Base-by-base conservation (phyloP, 2,888 invertebrate species). In the Agrochola litura region DNA sequence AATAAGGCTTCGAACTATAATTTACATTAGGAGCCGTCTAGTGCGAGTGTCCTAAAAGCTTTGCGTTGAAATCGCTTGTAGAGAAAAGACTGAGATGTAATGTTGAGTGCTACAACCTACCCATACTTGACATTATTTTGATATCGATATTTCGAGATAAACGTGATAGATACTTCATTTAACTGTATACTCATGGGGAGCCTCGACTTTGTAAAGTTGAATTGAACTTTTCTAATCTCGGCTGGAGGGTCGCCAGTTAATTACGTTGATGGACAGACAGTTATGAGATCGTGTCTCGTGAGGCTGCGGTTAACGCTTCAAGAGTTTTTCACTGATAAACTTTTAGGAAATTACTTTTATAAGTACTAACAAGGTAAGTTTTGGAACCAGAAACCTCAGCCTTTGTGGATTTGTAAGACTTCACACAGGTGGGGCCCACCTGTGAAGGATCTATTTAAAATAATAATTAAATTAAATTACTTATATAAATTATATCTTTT, bases 11-110 rank as follows among this genome's bases (percentile, higher is more conserved):
- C 83, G 52, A 82, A 77, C 60, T 68, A 67, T 70, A 73, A 82
- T 79, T 86, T 76, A 82, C 75, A 81, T 82, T 85, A 82, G 66
- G 49, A 61, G 68, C 64, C 67, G 71, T 79, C 86, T 82, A 80
- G 80, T 81, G 82, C 76, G 80, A 90, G 80, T 82, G 79, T 82
- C 70, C 84, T 90, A 87, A 89, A 90, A 90, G 86, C 86, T 81
- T 87, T 81, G 71, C 64, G 58, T 79, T 72, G 37, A 79, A 77
- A 68, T 25, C 30, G 56, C 72, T 66, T 56, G 76, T 72, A 70
- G 63, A 77, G 61, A 81, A 75, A 84, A 82, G 67, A 78, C 74
- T 77, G 63, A 72, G 81, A 71, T 58, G 25, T 64, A 9, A 52
- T 9, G 19, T 64, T 43, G 68, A 73, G 72, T 69, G 73, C 65